A percentile compares a stretch with the other conserved stretches of the same genome.
Evolutionary conservation across 2,888 invertebrate genomes (phyloP).

Genomic region (Gnatocerus cornutus): DNA sequence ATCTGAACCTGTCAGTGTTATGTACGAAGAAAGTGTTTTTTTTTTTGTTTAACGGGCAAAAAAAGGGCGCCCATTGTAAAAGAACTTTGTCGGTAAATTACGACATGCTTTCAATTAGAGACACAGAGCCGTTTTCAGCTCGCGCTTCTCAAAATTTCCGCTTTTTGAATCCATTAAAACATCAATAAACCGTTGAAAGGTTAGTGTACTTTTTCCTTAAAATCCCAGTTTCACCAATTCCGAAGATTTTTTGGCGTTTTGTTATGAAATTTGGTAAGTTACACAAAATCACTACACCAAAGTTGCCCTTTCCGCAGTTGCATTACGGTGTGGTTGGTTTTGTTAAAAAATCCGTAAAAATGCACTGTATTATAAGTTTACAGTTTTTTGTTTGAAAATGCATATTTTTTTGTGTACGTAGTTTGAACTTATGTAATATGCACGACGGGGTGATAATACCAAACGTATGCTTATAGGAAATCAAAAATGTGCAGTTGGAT

Average conservation of each 20-base stretch:
- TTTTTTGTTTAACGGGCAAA: no score
- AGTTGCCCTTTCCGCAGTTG: slow-evolving; percentile 22
- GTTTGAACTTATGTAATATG: slow-evolving; percentile 15
- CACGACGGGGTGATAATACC: background rate
- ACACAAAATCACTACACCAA: slow-evolving; percentile 21
- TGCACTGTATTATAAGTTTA: slow-evolving; percentile 29
- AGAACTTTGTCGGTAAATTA: no score
- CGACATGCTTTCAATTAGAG: no score
- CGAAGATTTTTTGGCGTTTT: slow-evolving; percentile 8
- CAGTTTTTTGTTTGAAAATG: slow-evolving; percentile 36
- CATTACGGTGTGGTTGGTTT: slow-evolving; percentile 3
- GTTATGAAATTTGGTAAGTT: slow-evolving; percentile 23
- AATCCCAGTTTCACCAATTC: slow-evolving; percentile 1
- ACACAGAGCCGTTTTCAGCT: no score
- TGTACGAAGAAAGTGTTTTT: no score
- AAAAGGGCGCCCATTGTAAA: no score
- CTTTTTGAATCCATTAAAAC: no score
- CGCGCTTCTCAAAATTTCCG: no score
- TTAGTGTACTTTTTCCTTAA: background rate
- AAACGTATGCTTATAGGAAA: slow-evolving; percentile 73
- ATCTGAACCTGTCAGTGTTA: no score
- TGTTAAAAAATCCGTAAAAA: slow-evolving; percentile 10
- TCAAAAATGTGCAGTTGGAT: slow-evolving; percentile 79
- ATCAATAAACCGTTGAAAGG: background rate
- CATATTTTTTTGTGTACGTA: slow-evolving; percentile 44